Base-by-base conservation (phyloP, 2,888 invertebrate species). In the Hyposoter dolosus region DNA sequence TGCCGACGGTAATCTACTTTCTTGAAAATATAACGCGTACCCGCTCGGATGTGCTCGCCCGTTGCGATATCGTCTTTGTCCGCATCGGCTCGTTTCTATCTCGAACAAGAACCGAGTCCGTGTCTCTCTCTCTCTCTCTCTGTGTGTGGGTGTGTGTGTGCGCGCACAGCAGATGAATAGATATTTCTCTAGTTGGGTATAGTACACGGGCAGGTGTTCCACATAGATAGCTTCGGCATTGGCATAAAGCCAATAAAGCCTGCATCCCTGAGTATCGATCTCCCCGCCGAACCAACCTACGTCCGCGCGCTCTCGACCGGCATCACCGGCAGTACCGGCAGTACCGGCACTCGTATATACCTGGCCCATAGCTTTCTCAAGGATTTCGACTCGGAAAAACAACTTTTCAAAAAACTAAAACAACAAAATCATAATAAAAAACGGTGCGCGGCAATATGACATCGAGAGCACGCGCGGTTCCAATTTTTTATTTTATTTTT, bases 221-320 rank as follows among this genome's bases (percentile, higher is more conserved):
- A 92, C 91, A 93, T 92, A 93, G 93, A 93, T 93, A 93, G 92
- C 90, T 88, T 60, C 74, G 90, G 90, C 91, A 93, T 93, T 93
- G 93, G 93, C 92, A 92, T 90, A 90, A 90, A 90, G 92, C 93
- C 93, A 93, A 93, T 92, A 91, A 92, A 92, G 91, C 91, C 71
- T 89, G 85, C 87, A 88, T 89, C 88, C 81, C 80, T 74, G 65
- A 79, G 87, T 90, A 90, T 90, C 90, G 90, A 90, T 89, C 88
- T 85, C 68, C 68, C 35, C 35, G 35, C 35, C 35, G 53, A 76
- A 56, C 66, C 65, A 56, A 66, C 72, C 76, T 40, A 28, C 76
- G 74, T 77, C 75, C 66, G 35, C 35, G 35, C 35, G 28, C 28
- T 76, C 69, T 74, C 76, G 72, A 47, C 50, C 74, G 35, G 35